phyloP scores from a whole-genome alignment of 2,888 invertebrate genomes.

The Eupithecia subumbrata region DNA sequence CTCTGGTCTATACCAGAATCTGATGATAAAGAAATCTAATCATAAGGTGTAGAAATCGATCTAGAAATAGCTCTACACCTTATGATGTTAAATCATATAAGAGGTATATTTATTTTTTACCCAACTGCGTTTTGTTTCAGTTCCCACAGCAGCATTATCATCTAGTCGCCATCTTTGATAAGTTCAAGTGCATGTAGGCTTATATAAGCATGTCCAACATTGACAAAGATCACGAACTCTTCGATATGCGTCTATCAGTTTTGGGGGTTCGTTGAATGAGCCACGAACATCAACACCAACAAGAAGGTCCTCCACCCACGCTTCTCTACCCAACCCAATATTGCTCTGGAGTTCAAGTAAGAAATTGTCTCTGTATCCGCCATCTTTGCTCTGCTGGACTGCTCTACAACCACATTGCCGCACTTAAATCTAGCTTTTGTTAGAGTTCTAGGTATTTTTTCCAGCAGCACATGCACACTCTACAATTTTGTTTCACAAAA shows the following conservation, averaged over 20 bases:
- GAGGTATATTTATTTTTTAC: neutral
- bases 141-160: neutral
- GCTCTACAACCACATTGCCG: neutral
- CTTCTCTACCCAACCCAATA: neutral
- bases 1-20: too few relatives aligned
- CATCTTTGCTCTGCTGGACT: neutral
- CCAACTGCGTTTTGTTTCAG: too few relatives aligned
- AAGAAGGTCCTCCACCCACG: neutral
- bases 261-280: neutral
- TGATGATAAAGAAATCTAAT: too few relatives aligned
- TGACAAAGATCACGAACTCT: neutral
- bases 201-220: neutral
- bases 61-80: neutral
- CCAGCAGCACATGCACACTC: neutral
- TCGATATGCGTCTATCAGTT: neutral
- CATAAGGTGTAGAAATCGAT: too few relatives aligned
- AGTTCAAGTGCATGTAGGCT: neutral
- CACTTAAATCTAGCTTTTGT: neutral
- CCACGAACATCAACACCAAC: neutral
- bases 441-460: neutral
- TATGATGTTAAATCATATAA: neutral
- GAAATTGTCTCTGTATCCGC: neutral
- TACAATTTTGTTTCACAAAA: conserved; percentile 1
- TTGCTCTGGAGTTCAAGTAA: neutral
- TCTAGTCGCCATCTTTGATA: neutral